A percentile compares a stretch with the other conserved stretches of the same genome.
Conservation (phyloP, 2,888 invertebrate genomes). For the Charanyca ferruginea region DNA sequence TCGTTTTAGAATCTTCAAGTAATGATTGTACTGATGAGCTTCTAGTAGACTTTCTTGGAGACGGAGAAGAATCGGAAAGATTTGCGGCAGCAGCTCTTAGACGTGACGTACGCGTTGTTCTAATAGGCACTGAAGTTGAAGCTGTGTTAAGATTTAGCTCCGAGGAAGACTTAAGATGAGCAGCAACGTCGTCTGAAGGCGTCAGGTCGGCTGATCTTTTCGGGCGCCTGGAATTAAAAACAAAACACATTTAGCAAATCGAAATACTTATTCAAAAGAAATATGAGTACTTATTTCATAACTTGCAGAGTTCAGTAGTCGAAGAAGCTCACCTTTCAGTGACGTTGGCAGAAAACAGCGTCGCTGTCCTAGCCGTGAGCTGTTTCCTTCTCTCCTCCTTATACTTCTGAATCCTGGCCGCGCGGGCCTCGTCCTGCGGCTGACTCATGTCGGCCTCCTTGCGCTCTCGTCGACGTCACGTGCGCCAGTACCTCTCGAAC, state of each 20-base stretch:
- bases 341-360: constrained; percentile 93
- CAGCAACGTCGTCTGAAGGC: constrained; percentile 79
- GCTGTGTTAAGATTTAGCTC: constrained; percentile 86
- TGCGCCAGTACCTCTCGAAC: constrained; percentile 75
- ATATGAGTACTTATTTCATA: background rate
- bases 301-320: background rate
- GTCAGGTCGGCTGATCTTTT: constrained; percentile 77
- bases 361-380: constrained; percentile 91
- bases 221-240: constrained; percentile 81
- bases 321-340: constrained; percentile 81
- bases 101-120: constrained; percentile 94
- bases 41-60: constrained; percentile 81
- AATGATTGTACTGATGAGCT: constrained; percentile 86
- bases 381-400: constrained; percentile 94
- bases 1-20: constrained; percentile 82
- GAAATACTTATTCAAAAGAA: background rate
- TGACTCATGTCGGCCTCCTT: constrained; percentile 81
- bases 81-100: constrained; percentile 92
- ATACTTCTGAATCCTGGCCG: constrained; percentile 93
- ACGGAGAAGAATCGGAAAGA: constrained; percentile 77
- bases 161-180: constrained; percentile 86
- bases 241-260: constrained; percentile 24
- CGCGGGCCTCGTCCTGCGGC: constrained; percentile 88
- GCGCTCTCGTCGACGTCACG: constrained; percentile 79
- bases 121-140: constrained; percentile 90